phyloP scores from a whole-genome alignment of 2,888 invertebrate genomes.

The Drosophila mayaguana region DNA sequence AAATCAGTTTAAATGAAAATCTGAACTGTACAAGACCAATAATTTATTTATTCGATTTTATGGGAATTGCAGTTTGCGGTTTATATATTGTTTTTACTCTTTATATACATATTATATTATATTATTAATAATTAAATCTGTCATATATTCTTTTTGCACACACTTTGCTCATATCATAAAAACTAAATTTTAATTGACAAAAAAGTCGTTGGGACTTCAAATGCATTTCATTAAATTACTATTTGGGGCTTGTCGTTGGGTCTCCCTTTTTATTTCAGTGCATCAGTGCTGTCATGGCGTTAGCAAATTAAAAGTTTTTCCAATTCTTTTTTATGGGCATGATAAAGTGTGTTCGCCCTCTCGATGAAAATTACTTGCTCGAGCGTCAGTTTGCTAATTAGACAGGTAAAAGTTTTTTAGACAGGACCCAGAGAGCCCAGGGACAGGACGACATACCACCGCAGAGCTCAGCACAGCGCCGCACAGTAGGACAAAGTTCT shows the following conservation, averaged over 20 bases:
- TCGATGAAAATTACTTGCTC: slow-evolving; percentile 62
- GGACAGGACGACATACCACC: neutral
- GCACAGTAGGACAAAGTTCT: slow-evolving; percentile 28
- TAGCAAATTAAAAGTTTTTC: slow-evolving; percentile 71
- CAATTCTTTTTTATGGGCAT: slow-evolving; percentile 45
- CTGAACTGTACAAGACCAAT: neutral
- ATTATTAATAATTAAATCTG: neutral
- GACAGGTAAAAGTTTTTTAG: slow-evolving; percentile 57
- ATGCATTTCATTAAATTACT: slow-evolving; percentile 2
- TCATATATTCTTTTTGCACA: neutral
- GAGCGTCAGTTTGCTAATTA: slow-evolving; percentile 63
- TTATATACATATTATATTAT: no score
- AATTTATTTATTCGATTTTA: slow-evolving; percentile 5
- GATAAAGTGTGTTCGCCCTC: slow-evolving; percentile 48
- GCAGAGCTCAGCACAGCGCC: neutral
- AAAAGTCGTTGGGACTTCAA: neutral
- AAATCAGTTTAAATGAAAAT: neutral
- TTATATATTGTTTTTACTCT: neutral
- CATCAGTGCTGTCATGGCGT: slow-evolving; percentile 42
- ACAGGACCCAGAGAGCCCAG: neutral
- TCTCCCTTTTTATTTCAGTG: slow-evolving; percentile 25
- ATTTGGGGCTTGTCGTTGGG: neutral
- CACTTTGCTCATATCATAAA: neutral
- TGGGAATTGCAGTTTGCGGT: neutral
- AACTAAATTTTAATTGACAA: slow-evolving; percentile 1